A percentile compares a stretch with the other conserved stretches of the same genome.
These are phyloP conservation scores for Stenichneumon culpator DNA, from an alignment of 2,888 invertebrate genomes.

Conservation along the genomic window DNA sequence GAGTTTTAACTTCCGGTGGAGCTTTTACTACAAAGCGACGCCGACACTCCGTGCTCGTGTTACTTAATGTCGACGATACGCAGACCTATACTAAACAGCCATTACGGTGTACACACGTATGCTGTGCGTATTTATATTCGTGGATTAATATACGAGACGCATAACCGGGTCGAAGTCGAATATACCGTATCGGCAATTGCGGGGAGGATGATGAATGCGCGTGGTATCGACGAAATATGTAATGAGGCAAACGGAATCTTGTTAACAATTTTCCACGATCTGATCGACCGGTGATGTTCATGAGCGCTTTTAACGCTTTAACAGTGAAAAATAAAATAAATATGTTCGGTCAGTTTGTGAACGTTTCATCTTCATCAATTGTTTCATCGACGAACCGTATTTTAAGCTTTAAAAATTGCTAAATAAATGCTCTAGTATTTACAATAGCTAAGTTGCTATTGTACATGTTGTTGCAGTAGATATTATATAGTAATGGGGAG, in stretches of 20 bases:
- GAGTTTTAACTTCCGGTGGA: constrained; percentile 62
- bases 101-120: constrained; percentile 1
- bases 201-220: constrained; percentile 46
- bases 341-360: no score
- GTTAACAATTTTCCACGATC: constrained; percentile 31
- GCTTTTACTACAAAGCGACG: constrained; percentile 65
- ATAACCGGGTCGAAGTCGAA: constrained; percentile 25
- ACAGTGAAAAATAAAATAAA: background rate
- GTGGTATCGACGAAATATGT: constrained; percentile 43
- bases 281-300: background rate
- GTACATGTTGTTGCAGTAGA: no score
- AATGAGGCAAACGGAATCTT: constrained; percentile 50
- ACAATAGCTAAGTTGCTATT: no score
- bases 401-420: no score
- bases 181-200: constrained; percentile 26
- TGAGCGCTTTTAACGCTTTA: background rate
- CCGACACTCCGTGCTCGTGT: constrained; percentile 66
- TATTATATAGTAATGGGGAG: no score
- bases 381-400: no score
- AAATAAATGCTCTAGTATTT: no score
- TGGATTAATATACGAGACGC: constrained; percentile 42
- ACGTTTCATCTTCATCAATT: no score
- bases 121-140: background rate
- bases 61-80: constrained; percentile 63
- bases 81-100: constrained; percentile 10